These are phyloP conservation scores for Cassiopea andromeda DNA, from an alignment of 30 jellyfish, hydroid and myxozoan species.

Conservation along the genomic window DNA sequence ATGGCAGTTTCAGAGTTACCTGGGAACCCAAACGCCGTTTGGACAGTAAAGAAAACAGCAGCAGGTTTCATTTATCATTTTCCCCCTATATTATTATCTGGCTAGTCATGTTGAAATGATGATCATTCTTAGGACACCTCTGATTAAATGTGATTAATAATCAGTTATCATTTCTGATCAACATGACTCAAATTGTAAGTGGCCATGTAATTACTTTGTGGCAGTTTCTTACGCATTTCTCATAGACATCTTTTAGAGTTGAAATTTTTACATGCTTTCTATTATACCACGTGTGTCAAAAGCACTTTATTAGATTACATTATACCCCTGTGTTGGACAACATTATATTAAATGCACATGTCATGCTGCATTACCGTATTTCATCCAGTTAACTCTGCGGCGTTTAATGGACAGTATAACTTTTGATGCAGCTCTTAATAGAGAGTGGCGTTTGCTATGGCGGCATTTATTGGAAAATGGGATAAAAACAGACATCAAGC, in stretches of 20 bases:
- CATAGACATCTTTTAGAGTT: too few relatives aligned
- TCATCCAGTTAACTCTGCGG: too few relatives aligned
- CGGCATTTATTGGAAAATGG: too few relatives aligned
- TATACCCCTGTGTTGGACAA: neutral
- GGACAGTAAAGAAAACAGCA: constrained; percentile 94
- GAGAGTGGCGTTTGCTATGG: too few relatives aligned
- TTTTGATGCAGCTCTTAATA: too few relatives aligned
- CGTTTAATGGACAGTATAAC: too few relatives aligned
- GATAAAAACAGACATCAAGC: too few relatives aligned
- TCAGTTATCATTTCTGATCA: constrained; percentile 65
- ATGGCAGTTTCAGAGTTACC: constrained; percentile 99
- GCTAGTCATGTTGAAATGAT: constrained; percentile 64
- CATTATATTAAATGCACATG: neutral
- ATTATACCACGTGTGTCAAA: too few relatives aligned
- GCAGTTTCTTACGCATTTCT: too few relatives aligned
- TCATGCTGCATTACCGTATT: too few relatives aligned
- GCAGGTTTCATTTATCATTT: constrained; percentile 72
- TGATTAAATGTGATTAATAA: constrained; percentile 8
- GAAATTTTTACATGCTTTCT: too few relatives aligned
- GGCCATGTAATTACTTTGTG: too few relatives aligned
- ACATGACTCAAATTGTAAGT: neutral
- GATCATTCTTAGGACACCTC: constrained; percentile 78
- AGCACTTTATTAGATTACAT: neutral
- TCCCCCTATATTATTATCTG: neutral
- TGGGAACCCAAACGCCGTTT: constrained; percentile 97